These are phyloP conservation scores for Myoxocephalus aenaeus DNA, from an alignment of 2,797 vertebrate species.

Conservation along the genomic window DNA sequence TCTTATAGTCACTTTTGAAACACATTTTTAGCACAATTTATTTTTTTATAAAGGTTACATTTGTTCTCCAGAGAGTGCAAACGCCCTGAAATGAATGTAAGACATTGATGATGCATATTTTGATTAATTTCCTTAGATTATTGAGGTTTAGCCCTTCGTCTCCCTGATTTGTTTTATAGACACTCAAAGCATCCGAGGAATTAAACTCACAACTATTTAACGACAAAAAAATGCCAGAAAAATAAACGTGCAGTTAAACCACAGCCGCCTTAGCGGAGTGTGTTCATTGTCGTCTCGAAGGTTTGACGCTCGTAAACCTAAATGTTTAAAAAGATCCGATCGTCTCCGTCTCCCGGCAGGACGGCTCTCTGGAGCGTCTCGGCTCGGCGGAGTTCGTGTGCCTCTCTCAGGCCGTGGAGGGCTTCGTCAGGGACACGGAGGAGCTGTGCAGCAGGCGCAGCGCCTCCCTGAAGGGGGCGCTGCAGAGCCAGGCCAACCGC, in stretches of 20 bases:
- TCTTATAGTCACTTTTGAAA: background rate
- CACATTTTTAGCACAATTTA: background rate
- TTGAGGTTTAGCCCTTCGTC: too few species aligned
- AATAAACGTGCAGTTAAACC: too few species aligned
- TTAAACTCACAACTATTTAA: too few species aligned
- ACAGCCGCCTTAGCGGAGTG: too few species aligned
- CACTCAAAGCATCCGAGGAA: too few species aligned
- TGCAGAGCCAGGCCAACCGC: slow-evolving; percentile 96
- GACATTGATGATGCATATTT: too few species aligned
- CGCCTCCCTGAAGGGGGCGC: slow-evolving; percentile 91
- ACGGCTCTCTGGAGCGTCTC: slow-evolving; percentile 95
- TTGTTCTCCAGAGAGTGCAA: background rate
- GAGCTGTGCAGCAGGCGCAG: slow-evolving; percentile 92
- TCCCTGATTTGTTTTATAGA: too few species aligned
- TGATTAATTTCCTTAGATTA: too few species aligned
- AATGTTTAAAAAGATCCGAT: background rate
- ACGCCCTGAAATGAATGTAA: too few species aligned
- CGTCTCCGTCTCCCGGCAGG: slow-evolving; percentile 83
- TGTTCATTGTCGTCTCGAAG: too few species aligned
- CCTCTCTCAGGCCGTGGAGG: slow-evolving; percentile 92
- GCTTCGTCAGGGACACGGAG: slow-evolving; percentile 91
- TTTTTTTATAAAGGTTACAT: background rate
- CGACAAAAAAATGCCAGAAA: too few species aligned
- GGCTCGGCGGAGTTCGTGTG: slow-evolving; percentile 93
- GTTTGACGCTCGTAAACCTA: background rate